phyloP scores from a whole-genome alignment of 2,113 vertebrate species.

The Xyrauchen texanus region DNA sequence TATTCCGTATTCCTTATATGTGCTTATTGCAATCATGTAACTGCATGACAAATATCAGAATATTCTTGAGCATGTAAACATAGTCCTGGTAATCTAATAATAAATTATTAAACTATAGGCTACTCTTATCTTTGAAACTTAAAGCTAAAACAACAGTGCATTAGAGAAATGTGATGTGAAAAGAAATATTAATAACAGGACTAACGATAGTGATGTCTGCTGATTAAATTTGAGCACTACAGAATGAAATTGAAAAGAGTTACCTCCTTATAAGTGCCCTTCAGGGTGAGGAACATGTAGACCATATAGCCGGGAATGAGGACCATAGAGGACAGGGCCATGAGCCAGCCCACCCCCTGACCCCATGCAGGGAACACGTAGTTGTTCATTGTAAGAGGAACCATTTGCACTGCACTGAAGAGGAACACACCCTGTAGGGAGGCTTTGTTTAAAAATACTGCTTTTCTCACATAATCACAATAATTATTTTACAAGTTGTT shows the following conservation, averaged over 20 bases:
- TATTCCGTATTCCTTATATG: too few species aligned
- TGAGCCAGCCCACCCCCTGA: constrained; percentile 98
- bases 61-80: neutral
- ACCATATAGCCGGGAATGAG: constrained; percentile 97
- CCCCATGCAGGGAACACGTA: constrained; percentile 97
- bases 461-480: neutral
- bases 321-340: constrained; percentile 97
- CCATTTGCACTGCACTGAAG: constrained; percentile 98
- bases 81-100: neutral
- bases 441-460: neutral
- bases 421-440: constrained; percentile 91
- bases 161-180: too few species aligned
- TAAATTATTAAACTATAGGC: neutral
- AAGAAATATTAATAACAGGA: too few species aligned
- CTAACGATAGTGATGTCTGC: too few species aligned
- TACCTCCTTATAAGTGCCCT: constrained; percentile 97
- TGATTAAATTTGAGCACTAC: too few species aligned
- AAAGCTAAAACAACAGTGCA: too few species aligned
- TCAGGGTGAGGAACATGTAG: constrained; percentile 91
- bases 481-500: too few species aligned
- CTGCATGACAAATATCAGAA: neutral
- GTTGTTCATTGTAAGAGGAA: constrained; percentile 92
- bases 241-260: constrained; percentile 14
- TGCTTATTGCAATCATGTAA: too few species aligned
- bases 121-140: neutral